phyloP scores from a whole-genome alignment of 2,797 vertebrate species.

The Catostomus latipinnis region DNA sequence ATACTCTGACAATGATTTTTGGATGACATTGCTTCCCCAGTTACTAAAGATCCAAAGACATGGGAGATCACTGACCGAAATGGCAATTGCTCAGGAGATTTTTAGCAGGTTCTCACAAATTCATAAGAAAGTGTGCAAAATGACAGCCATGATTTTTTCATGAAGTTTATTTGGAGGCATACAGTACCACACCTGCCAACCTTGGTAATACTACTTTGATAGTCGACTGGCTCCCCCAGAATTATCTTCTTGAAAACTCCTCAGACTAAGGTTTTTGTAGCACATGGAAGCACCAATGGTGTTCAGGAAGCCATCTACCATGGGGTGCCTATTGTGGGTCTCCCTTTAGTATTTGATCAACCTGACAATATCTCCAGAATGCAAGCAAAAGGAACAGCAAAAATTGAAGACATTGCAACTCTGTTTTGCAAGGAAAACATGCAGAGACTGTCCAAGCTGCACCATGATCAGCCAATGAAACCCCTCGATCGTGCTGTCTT shows the following conservation, averaged over 20 bases:
- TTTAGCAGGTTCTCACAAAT: background rate
- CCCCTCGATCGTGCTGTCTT: too few relatives aligned
- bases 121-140: background rate
- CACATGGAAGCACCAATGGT: constrained; percentile 7
- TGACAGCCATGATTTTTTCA: constrained; percentile 16
- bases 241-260: constrained; percentile 4
- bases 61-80: background rate
- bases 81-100: background rate
- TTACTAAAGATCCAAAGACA: constrained; percentile 27
- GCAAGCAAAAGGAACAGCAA: constrained; percentile 7
- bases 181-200: background rate
- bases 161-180: background rate
- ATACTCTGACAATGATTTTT: constrained; percentile 11
- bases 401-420: background rate
- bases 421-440: background rate
- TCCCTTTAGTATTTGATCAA: constrained; percentile 6
- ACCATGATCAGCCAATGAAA: too few relatives aligned
- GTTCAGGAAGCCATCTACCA: constrained; percentile 15
- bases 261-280: background rate
- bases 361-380: background rate
- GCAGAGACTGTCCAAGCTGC: background rate
- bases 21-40: background rate
- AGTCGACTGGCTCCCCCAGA: background rate
- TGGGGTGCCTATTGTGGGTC: background rate
- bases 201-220: constrained; percentile 12